Conservation (phyloP, 2,797 vertebrate genomes). For the Mus minutoides region DNA sequence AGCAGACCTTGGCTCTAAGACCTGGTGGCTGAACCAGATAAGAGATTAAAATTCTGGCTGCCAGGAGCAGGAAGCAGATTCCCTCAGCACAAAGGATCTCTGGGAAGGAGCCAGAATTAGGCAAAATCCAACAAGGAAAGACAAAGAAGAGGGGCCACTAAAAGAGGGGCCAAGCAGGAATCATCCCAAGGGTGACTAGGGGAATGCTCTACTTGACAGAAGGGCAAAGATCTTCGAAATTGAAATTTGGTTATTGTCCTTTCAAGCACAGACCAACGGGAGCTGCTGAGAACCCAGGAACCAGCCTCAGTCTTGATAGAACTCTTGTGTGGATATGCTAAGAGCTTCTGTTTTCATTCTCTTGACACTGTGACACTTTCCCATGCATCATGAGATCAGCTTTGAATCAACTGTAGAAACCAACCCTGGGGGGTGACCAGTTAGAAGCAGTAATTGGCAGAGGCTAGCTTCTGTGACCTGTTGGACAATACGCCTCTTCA, state of each 20-base stretch:
- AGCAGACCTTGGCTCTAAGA: background rate
- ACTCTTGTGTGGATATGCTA: background rate
- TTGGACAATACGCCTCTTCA: background rate
- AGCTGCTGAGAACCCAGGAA: background rate
- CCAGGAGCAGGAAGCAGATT: slow-evolving; percentile 45
- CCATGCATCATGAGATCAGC: background rate
- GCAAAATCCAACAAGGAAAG: slow-evolving; percentile 18
- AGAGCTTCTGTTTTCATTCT: background rate
- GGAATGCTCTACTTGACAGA: background rate
- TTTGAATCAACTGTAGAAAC: background rate
- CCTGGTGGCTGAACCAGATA: slow-evolving; percentile 60
- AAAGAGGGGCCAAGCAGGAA: background rate
- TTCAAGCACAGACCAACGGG: background rate
- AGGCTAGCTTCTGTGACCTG: rapidly evolving
- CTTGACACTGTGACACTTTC: background rate
- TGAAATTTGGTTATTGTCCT: background rate
- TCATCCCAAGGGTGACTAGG: background rate
- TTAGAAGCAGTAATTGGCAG: background rate
- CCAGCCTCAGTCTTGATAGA: background rate
- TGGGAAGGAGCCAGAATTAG: slow-evolving; percentile 8
- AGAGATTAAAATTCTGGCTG: background rate
- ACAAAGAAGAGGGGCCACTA: background rate
- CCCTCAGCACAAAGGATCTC: background rate
- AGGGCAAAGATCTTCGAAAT: background rate
- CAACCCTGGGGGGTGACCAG: background rate